A percentile compares a stretch with the other conserved stretches of the same genome.
Evolutionary conservation across 2,888 invertebrate genomes (phyloP).

Genomic region (Pyrochroa serraticornis): DNA sequence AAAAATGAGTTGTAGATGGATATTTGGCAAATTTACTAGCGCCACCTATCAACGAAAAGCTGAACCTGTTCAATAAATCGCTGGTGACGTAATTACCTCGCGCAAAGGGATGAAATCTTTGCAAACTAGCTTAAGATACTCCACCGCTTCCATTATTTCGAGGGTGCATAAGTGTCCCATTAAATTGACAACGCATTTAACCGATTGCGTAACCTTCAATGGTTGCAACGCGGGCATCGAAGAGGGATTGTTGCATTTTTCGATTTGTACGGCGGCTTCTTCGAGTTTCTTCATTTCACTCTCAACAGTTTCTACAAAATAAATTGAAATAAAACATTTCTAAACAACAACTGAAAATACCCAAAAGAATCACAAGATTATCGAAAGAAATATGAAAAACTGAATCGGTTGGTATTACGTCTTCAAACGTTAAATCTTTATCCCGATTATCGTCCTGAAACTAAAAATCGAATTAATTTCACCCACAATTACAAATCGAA

Average conservation of each 20-base stretch:
- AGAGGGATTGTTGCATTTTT: conserved; percentile 50
- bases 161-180: conserved; percentile 89
- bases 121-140: conserved; percentile 46
- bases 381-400: conserved; percentile 79
- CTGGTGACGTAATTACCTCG: conserved; percentile 36
- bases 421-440: conserved; percentile 75
- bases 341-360: conserved; percentile 62
- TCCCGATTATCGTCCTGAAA: conserved; percentile 80
- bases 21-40: too few relatives aligned
- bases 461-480: conserved; percentile 50
- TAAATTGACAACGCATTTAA: conserved; percentile 89
- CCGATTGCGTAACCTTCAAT: conserved; percentile 83
- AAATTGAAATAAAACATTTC: not conserved
- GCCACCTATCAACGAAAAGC: too few relatives aligned
- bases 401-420: conserved; percentile 78
- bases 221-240: conserved; percentile 62
- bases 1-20: too few relatives aligned
- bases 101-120: conserved; percentile 39
- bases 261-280: conserved; percentile 65
- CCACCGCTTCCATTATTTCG: conserved; percentile 80
- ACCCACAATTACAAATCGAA: conserved; percentile 1
- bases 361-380: conserved; percentile 82
- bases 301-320: conserved; percentile 74
- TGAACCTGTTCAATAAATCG: too few relatives aligned
- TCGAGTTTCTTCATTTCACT: conserved; percentile 80